Evolutionary conservation across 2,797 vertebrate species (phyloP).

Genomic region (Bovichtus diacanthus): DNA sequence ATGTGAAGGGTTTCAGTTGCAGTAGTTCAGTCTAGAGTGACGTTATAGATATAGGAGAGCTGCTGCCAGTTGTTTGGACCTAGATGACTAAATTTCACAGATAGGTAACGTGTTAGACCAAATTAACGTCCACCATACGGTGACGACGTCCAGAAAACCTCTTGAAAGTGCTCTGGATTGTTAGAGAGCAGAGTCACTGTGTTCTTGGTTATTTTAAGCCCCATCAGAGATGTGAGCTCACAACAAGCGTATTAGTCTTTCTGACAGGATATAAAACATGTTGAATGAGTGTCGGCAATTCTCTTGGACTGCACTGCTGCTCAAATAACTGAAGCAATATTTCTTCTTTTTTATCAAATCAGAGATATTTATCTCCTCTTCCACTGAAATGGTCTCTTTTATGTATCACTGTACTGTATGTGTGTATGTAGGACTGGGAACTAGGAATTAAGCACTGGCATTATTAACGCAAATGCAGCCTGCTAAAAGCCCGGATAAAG

Average conservation of each 20-base stretch:
- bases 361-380: conserved; percentile 45
- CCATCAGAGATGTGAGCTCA: conserved; percentile 50
- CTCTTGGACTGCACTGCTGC: conserved; percentile 34
- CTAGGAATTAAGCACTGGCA: conserved; percentile 27
- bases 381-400: conserved; percentile 18
- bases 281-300: conserved; percentile 57
- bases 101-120: conserved; percentile 7
- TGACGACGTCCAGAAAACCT: conserved; percentile 48
- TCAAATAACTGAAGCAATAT: conserved; percentile 43
- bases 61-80: not conserved
- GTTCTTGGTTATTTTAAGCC: conserved; percentile 63
- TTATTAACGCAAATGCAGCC: conserved; percentile 25
- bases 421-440: not conserved
- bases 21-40: not conserved
- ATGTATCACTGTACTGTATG: not conserved
- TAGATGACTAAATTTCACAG: conserved; percentile 25
- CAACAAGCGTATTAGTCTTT: conserved; percentile 51
- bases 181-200: conserved; percentile 39
- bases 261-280: conserved; percentile 63
- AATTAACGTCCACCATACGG: not conserved
- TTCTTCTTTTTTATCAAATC: conserved; percentile 50
- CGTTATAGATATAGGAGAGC: not conserved
- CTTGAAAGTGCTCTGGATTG: conserved; percentile 43
- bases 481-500: conserved; percentile 17
- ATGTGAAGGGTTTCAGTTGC: conserved; percentile 25